Percentiles rank a stretch among this genome's conserved stretches.
phyloP scores from a whole-genome alignment of 1,140 invertebrate species.

The Batillaria attramentaria region DNA sequence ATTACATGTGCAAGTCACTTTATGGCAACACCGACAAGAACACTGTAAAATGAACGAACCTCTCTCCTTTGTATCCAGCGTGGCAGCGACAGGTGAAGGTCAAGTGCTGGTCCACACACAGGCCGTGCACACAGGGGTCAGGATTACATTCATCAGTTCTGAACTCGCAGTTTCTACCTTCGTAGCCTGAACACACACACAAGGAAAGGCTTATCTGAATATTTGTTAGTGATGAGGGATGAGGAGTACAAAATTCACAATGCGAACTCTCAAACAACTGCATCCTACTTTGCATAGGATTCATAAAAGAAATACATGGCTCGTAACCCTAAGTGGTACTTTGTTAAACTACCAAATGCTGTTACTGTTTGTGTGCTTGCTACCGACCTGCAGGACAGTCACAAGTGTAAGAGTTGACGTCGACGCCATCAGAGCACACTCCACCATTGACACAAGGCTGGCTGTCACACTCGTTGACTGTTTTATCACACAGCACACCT shows the following conservation, averaged over 20 bases:
- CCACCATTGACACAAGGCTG: constrained; percentile 54
- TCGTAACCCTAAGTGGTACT: too few species aligned
- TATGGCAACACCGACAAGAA: neutral
- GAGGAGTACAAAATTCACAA: too few species aligned
- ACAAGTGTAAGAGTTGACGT: constrained; percentile 51
- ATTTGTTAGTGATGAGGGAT: too few species aligned
- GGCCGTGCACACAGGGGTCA: constrained; percentile 47
- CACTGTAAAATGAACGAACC: constrained; percentile 9
- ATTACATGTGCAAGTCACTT: neutral
- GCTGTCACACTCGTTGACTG: constrained; percentile 90
- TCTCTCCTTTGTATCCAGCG: constrained; percentile 35
- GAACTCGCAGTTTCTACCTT: constrained; percentile 40
- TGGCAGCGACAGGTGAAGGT: constrained; percentile 42
- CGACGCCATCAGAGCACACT: constrained; percentile 49
- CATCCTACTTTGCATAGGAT: too few species aligned
- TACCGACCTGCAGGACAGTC: constrained; percentile 43
- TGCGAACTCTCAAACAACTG: too few species aligned
- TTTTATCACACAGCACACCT: constrained; percentile 91
- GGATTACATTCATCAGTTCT: constrained; percentile 49
- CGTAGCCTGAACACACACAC: constrained; percentile 25
- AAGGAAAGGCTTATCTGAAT: too few species aligned
- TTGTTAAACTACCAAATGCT: too few species aligned
- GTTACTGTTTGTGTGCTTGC: too few species aligned
- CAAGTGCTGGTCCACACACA: constrained; percentile 39
- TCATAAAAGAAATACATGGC: too few species aligned